Conservation (phyloP, 2,888 invertebrate species). For the Aphodius granarius region DNA sequence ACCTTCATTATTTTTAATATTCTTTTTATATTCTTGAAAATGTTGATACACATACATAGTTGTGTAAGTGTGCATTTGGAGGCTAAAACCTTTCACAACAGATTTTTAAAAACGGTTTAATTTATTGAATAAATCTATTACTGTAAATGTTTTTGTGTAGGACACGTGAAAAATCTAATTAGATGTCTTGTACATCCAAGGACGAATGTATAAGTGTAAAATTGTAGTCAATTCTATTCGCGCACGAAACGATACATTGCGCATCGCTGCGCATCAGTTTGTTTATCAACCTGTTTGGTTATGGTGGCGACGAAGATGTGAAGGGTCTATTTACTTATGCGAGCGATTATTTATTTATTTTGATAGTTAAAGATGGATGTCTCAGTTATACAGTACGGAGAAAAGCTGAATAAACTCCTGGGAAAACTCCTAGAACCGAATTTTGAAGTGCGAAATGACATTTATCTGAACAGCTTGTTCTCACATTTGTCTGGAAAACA, state of each 20-base stretch:
- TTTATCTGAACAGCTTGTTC: conserved; percentile 66
- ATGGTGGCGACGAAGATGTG: neutral
- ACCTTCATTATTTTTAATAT: too few species aligned
- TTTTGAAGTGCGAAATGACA: conserved; percentile 63
- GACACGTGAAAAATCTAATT: neutral
- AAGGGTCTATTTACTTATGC: neutral
- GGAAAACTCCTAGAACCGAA: conserved; percentile 60
- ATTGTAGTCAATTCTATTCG: neutral
- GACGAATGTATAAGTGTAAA: neutral
- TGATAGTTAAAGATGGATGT: conserved; percentile 37
- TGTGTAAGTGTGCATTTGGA: too few species aligned
- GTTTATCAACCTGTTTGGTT: neutral
- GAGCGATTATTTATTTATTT: neutral
- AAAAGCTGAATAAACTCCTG: conserved; percentile 61
- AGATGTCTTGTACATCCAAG: neutral
- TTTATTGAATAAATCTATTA: neutral
- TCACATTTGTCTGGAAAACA: conserved; percentile 59
- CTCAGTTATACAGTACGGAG: conserved; percentile 46
- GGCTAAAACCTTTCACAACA: neutral
- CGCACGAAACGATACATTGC: neutral
- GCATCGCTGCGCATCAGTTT: neutral
- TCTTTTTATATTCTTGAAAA: too few species aligned
- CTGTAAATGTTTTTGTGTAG: neutral
- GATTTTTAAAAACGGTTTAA: neutral
- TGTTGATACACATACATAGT: too few species aligned